Conservation (phyloP, 2,797 vertebrate species). For the Sebastes aleutianus region DNA sequence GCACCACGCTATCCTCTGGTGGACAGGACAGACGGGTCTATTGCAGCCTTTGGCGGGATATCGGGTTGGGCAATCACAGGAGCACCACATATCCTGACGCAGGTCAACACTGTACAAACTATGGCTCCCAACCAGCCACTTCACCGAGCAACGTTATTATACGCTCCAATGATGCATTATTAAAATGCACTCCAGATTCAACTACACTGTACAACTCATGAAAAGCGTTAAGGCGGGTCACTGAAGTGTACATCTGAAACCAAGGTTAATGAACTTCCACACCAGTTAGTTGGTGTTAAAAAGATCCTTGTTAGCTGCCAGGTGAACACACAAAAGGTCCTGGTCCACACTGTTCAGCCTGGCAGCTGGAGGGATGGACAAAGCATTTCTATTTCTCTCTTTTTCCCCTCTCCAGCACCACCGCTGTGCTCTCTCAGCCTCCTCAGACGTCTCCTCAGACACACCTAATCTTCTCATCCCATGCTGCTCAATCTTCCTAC, state of each 20-base stretch:
- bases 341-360: background rate
- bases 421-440: background rate
- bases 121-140: background rate
- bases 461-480: constrained; percentile 63
- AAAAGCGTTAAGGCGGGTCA: background rate
- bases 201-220: background rate
- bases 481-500: constrained; percentile 42
- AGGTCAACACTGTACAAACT: too few species aligned
- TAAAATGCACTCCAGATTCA: background rate
- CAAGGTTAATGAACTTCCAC: constrained; percentile 3
- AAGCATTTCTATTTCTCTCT: background rate
- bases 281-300: background rate
- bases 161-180: background rate
- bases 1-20: too few species aligned
- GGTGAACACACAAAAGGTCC: background rate
- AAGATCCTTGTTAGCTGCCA: background rate
- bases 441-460: constrained; percentile 10
- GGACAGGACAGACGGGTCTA: too few species aligned
- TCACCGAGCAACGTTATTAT: background rate
- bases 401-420: background rate
- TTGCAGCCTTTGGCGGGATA: too few species aligned
- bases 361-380: background rate
- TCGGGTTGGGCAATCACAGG: too few species aligned
- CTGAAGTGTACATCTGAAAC: background rate
- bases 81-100: too few species aligned